Evolutionary conservation across 2,113 vertebrate genomes (phyloP).

Genomic region (Callaeas wilsoni): DNA sequence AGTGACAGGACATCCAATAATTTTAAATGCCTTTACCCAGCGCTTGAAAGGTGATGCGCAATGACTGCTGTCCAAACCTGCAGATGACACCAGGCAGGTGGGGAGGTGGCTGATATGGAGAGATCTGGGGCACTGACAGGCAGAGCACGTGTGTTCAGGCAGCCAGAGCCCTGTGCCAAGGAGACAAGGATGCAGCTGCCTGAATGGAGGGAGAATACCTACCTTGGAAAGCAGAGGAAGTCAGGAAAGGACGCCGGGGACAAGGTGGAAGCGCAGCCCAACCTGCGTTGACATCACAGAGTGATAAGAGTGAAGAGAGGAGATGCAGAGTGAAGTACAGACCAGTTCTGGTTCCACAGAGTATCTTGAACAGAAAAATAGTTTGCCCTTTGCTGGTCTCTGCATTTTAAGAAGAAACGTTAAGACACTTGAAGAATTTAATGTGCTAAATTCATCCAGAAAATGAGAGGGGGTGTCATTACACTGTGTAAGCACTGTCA

Average conservation of each 20-base stretch:
- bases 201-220: rapidly evolving
- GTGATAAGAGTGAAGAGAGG: neutral
- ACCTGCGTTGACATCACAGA: neutral
- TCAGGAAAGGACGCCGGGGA: neutral
- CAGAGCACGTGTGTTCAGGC: rapidly evolving
- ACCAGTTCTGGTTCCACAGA: neutral
- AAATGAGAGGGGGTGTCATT: neutral
- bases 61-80: neutral
- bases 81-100: neutral
- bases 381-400: neutral
- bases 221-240: neutral
- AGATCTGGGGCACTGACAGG: neutral
- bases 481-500: neutral
- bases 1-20: neutral
- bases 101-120: neutral
- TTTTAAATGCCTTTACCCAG: neutral
- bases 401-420: neutral
- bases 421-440: neutral
- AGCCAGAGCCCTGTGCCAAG: neutral
- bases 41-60: neutral
- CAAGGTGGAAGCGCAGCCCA: neutral
- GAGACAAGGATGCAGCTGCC: neutral
- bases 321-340: neutral
- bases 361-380: neutral
- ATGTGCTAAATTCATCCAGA: neutral